Evolutionary conservation across 2,797 vertebrate species (phyloP).

Genomic region (Oceanodroma leucorhoa): DNA sequence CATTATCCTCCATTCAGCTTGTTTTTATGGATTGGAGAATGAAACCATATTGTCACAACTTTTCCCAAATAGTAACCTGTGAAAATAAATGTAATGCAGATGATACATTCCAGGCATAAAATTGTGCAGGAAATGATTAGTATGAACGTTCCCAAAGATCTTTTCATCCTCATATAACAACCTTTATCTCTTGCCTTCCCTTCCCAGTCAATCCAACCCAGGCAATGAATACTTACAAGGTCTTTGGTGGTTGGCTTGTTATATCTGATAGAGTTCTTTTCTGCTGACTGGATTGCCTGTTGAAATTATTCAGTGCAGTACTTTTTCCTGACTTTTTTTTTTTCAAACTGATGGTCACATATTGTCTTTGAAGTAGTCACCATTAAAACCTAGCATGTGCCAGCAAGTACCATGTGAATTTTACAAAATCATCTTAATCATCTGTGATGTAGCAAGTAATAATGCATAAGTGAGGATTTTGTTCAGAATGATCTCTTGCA

Average conservation of each 20-base stretch:
- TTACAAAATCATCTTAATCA: not conserved
- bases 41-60: not conserved
- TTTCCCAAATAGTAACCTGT: constrained; percentile 8
- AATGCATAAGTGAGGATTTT: not conserved
- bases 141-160: not conserved
- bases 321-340: not conserved
- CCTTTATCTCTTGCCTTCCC: not conserved
- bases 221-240: not conserved
- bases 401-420: not conserved
- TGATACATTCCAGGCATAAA: not conserved
- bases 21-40: not conserved
- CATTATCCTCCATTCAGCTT: not conserved
- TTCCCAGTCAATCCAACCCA: not conserved
- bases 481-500: not conserved
- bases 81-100: not conserved
- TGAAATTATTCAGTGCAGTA: not conserved
- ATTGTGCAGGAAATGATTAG: not conserved
- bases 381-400: not conserved
- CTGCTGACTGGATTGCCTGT: not conserved
- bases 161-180: not conserved
- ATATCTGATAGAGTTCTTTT: not conserved
- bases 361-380: not conserved
- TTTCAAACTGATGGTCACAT: not conserved
- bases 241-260: not conserved
- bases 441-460: not conserved